Evolutionary conservation across 2,797 vertebrate genomes (phyloP), one percentile per base, ranked within the genome.

Genomic region (Huso huso): DNA sequence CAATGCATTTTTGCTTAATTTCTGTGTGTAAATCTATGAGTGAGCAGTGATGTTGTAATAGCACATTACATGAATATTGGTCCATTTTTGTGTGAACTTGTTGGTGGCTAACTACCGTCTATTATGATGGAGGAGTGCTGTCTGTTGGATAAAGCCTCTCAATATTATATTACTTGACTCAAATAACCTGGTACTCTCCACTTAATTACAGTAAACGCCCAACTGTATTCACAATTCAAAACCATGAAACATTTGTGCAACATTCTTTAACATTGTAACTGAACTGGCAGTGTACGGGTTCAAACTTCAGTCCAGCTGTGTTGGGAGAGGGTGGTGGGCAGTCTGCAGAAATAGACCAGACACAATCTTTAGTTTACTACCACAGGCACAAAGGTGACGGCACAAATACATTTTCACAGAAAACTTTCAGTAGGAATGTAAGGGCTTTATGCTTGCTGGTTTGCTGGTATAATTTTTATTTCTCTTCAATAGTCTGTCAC

Each of bases 401-500:
- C 55, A 58, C 11, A 58, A 12, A 37, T 9, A 9, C 51, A 53
- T 53, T 58, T n/a, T 62, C 63, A 66, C 66, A 49, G 68, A 37
- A 63, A n/a, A 23, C 67, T 48, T n/a, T 49, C 48, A 52, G 53
- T 64, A 53, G 61, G 60, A 23, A 37, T 9, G 48, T 37, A 51
- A 61, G 61, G 51, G 50, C 37, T 37, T 4, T 37, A 4, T 37
- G 23, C 23, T 37, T 37, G 23, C 2, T 59, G 15, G 8, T 60
- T 3, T 58, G 52, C 51, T 65, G 37, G 7, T 12, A 6, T 51
- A 9, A 53, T 55, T 48, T 4, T 51, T 48, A 55, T 65, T n/a
- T 51, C 4, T 51, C 6, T 7, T 58, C 37, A 61, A 66, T 72
- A 60, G 57, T 75, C 76, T 68, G 62, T 70, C 71, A 68, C 64